phyloP scores from a whole-genome alignment of 2,888 invertebrate genomes.

The Spodoptera picta region DNA sequence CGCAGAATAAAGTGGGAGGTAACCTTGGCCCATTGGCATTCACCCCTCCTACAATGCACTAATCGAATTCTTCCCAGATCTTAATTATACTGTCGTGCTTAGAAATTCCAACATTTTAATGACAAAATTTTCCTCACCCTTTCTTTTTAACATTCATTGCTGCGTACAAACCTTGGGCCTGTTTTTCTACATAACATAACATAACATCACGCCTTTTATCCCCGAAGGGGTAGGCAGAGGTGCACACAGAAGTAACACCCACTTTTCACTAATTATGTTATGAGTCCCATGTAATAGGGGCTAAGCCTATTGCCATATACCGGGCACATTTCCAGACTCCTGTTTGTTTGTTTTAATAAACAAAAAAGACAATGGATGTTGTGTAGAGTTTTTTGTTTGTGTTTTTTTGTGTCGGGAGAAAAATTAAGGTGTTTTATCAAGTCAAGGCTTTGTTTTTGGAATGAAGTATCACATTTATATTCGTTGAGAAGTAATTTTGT shows the following conservation, averaged over 20 bases:
- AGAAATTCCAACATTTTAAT: slow-evolving; percentile 37
- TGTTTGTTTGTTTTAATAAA: slow-evolving; percentile 35
- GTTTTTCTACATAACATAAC: no score
- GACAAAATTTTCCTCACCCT: slow-evolving; percentile 27
- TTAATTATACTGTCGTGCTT: slow-evolving; percentile 50
- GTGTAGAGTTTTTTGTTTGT: slow-evolving; percentile 10
- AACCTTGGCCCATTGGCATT: slow-evolving; percentile 51
- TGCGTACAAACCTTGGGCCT: slow-evolving; percentile 26
- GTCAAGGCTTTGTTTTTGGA: slow-evolving; percentile 21
- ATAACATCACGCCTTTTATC: no score
- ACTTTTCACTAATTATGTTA: no score
- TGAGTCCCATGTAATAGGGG: no score
- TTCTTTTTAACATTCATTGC: slow-evolving; percentile 44
- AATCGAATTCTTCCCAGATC: slow-evolving; percentile 55
- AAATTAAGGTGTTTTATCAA: slow-evolving; percentile 35
- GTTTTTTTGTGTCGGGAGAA: slow-evolving; percentile 14
- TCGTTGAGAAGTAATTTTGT: slow-evolving; percentile 23
- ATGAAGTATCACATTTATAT: slow-evolving; percentile 36
- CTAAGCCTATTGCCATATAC: no score
- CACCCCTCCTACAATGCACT: slow-evolving; percentile 20
- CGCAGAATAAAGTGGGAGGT: slow-evolving; percentile 19
- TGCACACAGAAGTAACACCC: no score
- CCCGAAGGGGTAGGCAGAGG: no score
- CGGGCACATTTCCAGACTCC: no score
- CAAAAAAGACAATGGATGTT: slow-evolving; percentile 24